Evolutionary conservation across 92 coral and sea anemone species (phyloP).

Genomic region (Porites rus): DNA sequence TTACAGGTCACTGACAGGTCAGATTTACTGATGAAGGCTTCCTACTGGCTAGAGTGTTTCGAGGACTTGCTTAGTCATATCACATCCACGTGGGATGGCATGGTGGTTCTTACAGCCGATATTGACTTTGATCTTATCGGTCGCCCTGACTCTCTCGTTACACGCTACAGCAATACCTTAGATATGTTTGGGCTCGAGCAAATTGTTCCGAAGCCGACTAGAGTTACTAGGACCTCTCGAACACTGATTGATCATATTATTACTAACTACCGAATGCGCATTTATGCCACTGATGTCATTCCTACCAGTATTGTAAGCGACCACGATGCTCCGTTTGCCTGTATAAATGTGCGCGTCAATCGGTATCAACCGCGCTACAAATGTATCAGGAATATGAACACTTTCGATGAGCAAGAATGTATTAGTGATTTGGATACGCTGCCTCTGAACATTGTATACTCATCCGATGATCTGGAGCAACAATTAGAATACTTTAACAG

Average conservation of each 20-base stretch:
- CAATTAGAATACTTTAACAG: constrained; percentile 35
- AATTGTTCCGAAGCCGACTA: constrained; percentile 21
- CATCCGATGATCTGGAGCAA: constrained; percentile 26
- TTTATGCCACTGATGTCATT: neutral
- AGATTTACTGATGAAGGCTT: neutral
- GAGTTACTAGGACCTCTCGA: constrained; percentile 1
- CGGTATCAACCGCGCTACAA: too few relatives aligned
- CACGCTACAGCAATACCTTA: neutral
- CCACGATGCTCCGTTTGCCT: constrained; percentile 36
- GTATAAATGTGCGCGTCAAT: constrained; percentile 25
- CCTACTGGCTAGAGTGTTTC: neutral
- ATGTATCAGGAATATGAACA: too few relatives aligned
- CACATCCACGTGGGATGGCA: neutral
- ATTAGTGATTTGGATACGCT: neutral
- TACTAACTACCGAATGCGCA: constrained; percentile 1
- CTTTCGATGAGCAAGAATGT: constrained; percentile 10
- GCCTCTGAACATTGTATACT: constrained; percentile 10
- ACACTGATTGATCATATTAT: neutral
- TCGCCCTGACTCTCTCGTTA: neutral
- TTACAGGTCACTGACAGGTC: too few relatives aligned
- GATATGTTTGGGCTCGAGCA: neutral
- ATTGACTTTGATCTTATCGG: neutral
- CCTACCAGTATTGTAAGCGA: too few relatives aligned
- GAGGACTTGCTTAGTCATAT: too few relatives aligned
- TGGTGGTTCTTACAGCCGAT: neutral